Percentiles rank a stretch among this genome's conserved stretches.
Evolutionary conservation across 2,888 invertebrate species (phyloP).

Genomic region (Andrena trimmerana): DNA sequence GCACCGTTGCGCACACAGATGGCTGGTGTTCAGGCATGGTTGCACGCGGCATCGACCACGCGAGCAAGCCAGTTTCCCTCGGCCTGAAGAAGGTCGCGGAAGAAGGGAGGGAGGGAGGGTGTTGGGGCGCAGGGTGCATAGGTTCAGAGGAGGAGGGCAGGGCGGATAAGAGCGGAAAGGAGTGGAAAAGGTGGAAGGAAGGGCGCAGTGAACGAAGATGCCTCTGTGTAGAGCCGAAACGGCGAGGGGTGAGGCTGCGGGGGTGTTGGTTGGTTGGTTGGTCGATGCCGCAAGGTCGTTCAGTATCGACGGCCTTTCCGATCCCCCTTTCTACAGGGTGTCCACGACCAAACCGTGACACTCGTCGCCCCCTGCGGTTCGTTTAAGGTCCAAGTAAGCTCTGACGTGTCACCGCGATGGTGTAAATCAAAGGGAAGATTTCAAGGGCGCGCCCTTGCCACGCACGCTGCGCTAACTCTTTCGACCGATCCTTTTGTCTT

Average conservation of each 20-base stretch:
- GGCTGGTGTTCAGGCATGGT: conserved; percentile 24
- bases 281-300: conserved; percentile 82
- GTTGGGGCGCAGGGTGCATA: conserved; percentile 22
- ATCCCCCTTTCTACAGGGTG: conserved; percentile 50
- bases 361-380: conserved; percentile 47
- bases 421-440: conserved; percentile 35
- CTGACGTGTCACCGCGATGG: conserved; percentile 29
- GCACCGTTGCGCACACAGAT: conserved; percentile 1
- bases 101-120: conserved; percentile 4
- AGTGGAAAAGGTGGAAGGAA: conserved; percentile 15
- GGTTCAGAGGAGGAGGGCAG: conserved; percentile 23
- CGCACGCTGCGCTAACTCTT: conserved; percentile 11
- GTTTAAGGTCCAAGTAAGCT: conserved; percentile 35
- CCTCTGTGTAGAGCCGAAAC: conserved; percentile 61
- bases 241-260: conserved; percentile 59
- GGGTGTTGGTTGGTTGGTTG: conserved; percentile 56
- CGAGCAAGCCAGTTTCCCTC: conserved; percentile 33
- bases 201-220: conserved; percentile 50
- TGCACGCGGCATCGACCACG: conserved; percentile 36
- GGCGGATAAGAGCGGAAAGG: not conserved
- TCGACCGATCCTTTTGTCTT: conserved; percentile 28
- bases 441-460: conserved; percentile 49
- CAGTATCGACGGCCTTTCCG: conserved; percentile 77
- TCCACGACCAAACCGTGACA: conserved; percentile 40
- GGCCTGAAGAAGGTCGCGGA: conserved; percentile 41